Evolutionary conservation across 1,140 invertebrate genomes (phyloP), one percentile per base, ranked within the genome.

Genomic region (Zaprionus tsacasi): DNA sequence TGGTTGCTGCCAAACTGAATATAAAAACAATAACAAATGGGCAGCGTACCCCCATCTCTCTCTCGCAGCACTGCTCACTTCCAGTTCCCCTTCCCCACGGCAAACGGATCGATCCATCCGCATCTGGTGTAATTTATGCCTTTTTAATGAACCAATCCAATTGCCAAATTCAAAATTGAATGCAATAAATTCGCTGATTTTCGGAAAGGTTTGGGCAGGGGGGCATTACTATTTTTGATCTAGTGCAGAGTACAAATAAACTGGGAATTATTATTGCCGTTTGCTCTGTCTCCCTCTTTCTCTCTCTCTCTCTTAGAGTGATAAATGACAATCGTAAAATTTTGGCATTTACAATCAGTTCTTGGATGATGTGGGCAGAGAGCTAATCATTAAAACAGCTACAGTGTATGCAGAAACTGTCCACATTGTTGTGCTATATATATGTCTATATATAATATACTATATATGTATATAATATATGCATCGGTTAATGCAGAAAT

Each of bases 111-210:
- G n/a, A 25, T 64, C 72, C 38, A 60, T 25, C 56, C 70, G 58
- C 30, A 63, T 27, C 45, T 17, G 36, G 36, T 61, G 27, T 79
- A 69, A 82, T 79, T 82, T 82, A 79, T 83, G 76, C 56, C 33
- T 69, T 68, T 82, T 79, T 82, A 82, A 82, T 82, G 67, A 61
- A 30, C 60, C 40, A 45, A 38, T 35, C 27, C 59, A 48, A 38
- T 63, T 27, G 56, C 63, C 64, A 60, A 59, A 48, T 60, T 52
- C 17, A 15, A 36, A 21, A 25, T 21, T 21, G n/a, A 48, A 50
- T 56, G 15, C 50, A 25, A 55, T 50, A 25, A 21, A 50, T 50
- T 8, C 4, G 10, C 15, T 21, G 45, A 7, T 10, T 17, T 21
- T 25, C 10, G 1, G 8, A 15, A 15, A 15, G 8, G 11, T 3